Conservation (phyloP, 2,797 vertebrate genomes). For the Paratrypauchen microcephalus region DNA sequence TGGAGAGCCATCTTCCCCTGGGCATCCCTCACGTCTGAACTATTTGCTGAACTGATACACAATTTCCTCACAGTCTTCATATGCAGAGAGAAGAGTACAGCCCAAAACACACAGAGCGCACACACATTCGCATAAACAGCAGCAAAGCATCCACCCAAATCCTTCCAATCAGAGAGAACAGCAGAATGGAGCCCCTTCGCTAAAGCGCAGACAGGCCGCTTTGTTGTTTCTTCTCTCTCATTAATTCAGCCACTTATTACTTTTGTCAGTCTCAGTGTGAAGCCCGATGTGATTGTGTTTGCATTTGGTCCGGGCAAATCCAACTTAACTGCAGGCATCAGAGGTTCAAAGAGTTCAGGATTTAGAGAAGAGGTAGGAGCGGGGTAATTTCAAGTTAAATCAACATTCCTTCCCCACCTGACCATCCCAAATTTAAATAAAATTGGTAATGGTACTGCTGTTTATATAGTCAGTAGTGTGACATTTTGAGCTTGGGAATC, state of each 20-base stretch:
- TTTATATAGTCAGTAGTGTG: background rate
- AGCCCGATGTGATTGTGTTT: background rate
- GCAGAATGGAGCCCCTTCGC: constrained; percentile 28
- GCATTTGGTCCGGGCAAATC: constrained; percentile 1
- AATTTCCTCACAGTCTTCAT: constrained; percentile 33
- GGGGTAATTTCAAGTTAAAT: background rate
- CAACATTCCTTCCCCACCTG: background rate
- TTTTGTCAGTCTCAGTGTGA: constrained; percentile 1
- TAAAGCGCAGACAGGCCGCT: constrained; percentile 31
- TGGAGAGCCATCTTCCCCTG: constrained; percentile 22
- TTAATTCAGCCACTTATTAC: constrained; percentile 24
- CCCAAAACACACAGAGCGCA: background rate
- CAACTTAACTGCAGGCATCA: constrained; percentile 22
- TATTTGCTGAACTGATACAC: constrained; percentile 37
- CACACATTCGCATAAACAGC: constrained; percentile 13
- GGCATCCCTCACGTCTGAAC: constrained; percentile 31
- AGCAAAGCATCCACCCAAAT: constrained; percentile 45
- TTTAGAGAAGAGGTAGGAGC: background rate
- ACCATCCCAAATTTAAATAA: background rate
- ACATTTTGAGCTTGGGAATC: background rate
- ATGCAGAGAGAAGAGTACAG: constrained; percentile 22
- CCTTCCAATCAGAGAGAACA: constrained; percentile 50
- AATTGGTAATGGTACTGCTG: background rate
- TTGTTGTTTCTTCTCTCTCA: constrained; percentile 21
- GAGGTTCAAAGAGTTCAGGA: constrained; percentile 20